These are phyloP conservation scores for Micrasema minimum DNA, from an alignment of 1,140 invertebrate genomes.

Conservation along the genomic window DNA sequence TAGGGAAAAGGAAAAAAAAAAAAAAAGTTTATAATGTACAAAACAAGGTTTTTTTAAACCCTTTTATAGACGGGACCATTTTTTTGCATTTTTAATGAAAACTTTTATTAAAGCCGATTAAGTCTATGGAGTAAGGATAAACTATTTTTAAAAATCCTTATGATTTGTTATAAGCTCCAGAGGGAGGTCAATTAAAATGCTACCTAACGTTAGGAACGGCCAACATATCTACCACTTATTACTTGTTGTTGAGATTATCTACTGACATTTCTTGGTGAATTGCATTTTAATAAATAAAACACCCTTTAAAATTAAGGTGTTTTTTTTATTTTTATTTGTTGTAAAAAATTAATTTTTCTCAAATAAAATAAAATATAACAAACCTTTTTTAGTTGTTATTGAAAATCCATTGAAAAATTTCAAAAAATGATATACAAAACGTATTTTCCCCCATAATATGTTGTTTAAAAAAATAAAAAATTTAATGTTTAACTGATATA, in stretches of 20 bases:
- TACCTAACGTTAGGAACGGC: slow-evolving; percentile 28
- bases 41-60: not conserved
- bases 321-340: not conserved
- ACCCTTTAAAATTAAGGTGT: slow-evolving; percentile 6
- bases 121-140: slow-evolving; percentile 15
- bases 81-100: slow-evolving; percentile 29
- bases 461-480: too few species aligned
- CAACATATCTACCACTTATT: slow-evolving; percentile 29
- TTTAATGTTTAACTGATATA: not conserved
- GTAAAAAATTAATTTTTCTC: slow-evolving; percentile 17
- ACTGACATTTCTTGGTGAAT: too few species aligned
- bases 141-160: slow-evolving; percentile 10
- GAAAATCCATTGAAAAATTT: not conserved
- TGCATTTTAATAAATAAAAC: not conserved
- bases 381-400: not conserved
- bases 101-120: slow-evolving; percentile 18
- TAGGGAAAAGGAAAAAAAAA: too few species aligned
- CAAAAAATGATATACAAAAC: not conserved
- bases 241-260: too few species aligned
- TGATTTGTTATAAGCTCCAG: slow-evolving; percentile 26
- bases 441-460: not conserved
- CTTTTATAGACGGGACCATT: slow-evolving; percentile 24
- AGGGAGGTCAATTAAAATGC: slow-evolving; percentile 33
- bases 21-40: too few species aligned
- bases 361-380: not conserved